These are phyloP conservation scores for Neosilurus mollespiculum DNA, from an alignment of 2,797 vertebrate genomes.

Conservation along the genomic window DNA sequence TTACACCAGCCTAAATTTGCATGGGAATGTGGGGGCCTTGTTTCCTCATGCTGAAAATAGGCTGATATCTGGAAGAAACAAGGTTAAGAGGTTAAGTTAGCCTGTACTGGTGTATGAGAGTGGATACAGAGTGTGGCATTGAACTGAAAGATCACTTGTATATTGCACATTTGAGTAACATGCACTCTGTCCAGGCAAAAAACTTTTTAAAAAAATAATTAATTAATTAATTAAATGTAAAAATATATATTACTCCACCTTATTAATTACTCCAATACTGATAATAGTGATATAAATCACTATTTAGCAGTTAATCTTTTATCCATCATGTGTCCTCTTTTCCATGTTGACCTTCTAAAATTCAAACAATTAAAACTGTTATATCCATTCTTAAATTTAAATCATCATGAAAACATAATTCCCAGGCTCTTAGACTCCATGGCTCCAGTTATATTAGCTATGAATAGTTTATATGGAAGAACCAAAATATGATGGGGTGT, in stretches of 20 bases:
- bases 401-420: not conserved
- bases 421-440: not conserved
- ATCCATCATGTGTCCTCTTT: not conserved
- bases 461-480: not conserved
- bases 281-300: not conserved
- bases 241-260: too few species aligned
- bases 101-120: constrained; percentile 18
- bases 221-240: too few species aligned
- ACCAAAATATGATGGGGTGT: not conserved
- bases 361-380: too few species aligned
- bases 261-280: not conserved
- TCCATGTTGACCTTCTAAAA: not conserved
- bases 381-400: not conserved
- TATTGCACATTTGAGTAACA: too few species aligned
- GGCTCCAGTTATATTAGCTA: not conserved
- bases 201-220: too few species aligned
- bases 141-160: constrained; percentile 50
- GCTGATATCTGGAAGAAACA: constrained; percentile 44
- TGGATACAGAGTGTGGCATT: constrained; percentile 51
- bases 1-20: constrained; percentile 28
- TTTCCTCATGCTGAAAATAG: constrained; percentile 54
- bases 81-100: constrained; percentile 10
- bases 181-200: too few species aligned
- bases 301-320: not conserved
- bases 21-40: constrained; percentile 22